These are phyloP conservation scores for Synodontis membranacea DNA, from an alignment of 2,113 vertebrate species.

Conservation along the genomic window DNA sequence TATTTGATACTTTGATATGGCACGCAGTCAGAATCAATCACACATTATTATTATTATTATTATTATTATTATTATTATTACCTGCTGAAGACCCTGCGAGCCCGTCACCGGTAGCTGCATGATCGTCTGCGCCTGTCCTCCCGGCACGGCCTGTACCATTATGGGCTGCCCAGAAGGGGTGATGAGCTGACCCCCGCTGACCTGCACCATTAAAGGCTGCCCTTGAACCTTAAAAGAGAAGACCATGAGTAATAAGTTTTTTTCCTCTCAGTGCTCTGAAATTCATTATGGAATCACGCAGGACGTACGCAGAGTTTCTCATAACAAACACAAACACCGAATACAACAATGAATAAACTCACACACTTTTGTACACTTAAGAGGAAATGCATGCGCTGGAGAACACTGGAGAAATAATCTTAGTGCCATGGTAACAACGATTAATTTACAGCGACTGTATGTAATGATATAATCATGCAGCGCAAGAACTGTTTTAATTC, in stretches of 20 bases:
- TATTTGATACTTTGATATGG: neutral
- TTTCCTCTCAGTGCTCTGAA: neutral
- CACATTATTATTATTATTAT: neutral
- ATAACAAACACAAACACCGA: neutral
- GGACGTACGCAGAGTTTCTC: neutral
- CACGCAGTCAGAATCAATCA: neutral
- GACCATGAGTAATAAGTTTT: neutral
- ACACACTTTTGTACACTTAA: neutral
- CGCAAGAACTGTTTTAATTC: neutral
- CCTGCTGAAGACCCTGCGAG: slow-evolving; percentile 95
- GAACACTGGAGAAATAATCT: neutral
- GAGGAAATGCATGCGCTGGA: neutral
- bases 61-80: slow-evolving; percentile 48
- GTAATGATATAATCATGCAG: neutral
- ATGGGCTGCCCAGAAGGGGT: slow-evolving; percentile 97
- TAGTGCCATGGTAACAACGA: neutral
- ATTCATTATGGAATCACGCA: neutral
- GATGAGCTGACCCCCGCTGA: slow-evolving; percentile 98
- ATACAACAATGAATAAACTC: neutral
- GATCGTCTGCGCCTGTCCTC: slow-evolving; percentile 94
- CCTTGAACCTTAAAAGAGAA: slow-evolving; percentile 82
- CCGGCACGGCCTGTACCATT: slow-evolving; percentile 97
- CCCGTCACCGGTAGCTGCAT: slow-evolving; percentile 97
- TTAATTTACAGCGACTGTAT: neutral
- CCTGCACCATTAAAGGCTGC: slow-evolving; percentile 97